Conservation (phyloP, 2,797 vertebrate genomes). For the Eupleurogrammus muticus region DNA sequence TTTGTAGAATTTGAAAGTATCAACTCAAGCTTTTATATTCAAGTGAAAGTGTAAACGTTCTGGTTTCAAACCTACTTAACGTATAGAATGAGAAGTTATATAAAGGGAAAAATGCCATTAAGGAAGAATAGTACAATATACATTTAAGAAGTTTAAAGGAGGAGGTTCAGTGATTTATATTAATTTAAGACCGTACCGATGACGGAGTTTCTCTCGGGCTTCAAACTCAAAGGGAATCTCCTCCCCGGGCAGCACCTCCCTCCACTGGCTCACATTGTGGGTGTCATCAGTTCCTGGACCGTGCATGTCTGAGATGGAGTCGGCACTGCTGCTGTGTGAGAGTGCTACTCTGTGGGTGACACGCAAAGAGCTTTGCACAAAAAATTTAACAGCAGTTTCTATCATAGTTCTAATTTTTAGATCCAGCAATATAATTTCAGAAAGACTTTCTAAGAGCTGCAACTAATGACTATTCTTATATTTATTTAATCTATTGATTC, state of each 20-base stretch:
- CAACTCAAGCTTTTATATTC: too few relatives aligned
- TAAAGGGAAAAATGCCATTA: too few relatives aligned
- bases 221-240: slow-evolving; percentile 98
- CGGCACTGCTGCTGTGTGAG: slow-evolving; percentile 96
- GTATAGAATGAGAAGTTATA: too few relatives aligned
- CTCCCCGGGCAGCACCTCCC: slow-evolving; percentile 93
- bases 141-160: background rate
- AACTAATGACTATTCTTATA: too few relatives aligned
- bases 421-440: too few relatives aligned
- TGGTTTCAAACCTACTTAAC: too few relatives aligned
- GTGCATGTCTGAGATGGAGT: slow-evolving; percentile 88
- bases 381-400: background rate
- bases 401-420: too few relatives aligned
- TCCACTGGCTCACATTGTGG: slow-evolving; percentile 95
- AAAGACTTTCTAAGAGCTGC: too few relatives aligned
- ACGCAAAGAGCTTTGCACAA: background rate
- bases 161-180: background rate
- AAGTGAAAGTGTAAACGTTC: too few relatives aligned
- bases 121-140: too few relatives aligned
- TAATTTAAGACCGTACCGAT: slow-evolving; percentile 70
- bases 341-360: slow-evolving; percentile 89
- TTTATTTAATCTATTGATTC: too few relatives aligned
- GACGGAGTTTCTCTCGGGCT: slow-evolving; percentile 91
- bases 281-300: slow-evolving; percentile 88
- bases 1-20: too few relatives aligned